Conservation (phyloP, 2,888 invertebrate genomes). For the Adelphocoris suturalis region DNA sequence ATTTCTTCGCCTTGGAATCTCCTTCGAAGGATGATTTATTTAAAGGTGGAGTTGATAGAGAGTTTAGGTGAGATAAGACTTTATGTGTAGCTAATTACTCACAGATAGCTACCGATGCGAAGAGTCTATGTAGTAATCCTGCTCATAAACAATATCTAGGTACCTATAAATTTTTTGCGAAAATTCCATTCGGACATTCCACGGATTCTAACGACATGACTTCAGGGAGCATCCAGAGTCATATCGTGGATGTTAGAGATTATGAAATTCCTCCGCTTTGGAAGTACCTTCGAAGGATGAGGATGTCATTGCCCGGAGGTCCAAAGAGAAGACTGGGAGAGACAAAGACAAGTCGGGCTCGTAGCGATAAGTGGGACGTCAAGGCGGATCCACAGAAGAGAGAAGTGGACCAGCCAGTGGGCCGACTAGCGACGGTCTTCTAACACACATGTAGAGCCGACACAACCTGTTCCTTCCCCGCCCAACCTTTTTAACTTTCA, state of each 20-base stretch:
- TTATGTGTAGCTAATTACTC: too few species aligned
- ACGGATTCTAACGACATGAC: background rate
- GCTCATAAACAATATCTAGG: too few species aligned
- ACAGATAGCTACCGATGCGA: too few species aligned
- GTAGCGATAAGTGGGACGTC: constrained; percentile 54
- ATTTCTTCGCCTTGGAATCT: too few species aligned
- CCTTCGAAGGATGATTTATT: too few species aligned
- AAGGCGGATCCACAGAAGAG: constrained; percentile 59
- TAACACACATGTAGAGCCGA: constrained; percentile 57
- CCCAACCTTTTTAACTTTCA: constrained; percentile 51
- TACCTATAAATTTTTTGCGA: too few species aligned
- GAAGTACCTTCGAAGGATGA: background rate
- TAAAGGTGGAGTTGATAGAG: too few species aligned
- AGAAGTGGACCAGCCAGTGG: constrained; percentile 45
- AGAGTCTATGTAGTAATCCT: too few species aligned
- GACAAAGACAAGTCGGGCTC: constrained; percentile 34
- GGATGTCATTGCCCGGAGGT: constrained; percentile 41
- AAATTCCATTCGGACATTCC: too few species aligned
- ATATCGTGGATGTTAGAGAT: background rate
- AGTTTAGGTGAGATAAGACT: too few species aligned
- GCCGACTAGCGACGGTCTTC: constrained; percentile 56
- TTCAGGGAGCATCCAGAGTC: background rate
- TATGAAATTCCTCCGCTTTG: background rate
- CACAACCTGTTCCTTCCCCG: constrained; percentile 55
- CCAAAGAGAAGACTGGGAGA: constrained; percentile 15